Evolutionary conservation across 2,888 invertebrate genomes (phyloP).

Genomic region (Chaetogeoica ovagalla): DNA sequence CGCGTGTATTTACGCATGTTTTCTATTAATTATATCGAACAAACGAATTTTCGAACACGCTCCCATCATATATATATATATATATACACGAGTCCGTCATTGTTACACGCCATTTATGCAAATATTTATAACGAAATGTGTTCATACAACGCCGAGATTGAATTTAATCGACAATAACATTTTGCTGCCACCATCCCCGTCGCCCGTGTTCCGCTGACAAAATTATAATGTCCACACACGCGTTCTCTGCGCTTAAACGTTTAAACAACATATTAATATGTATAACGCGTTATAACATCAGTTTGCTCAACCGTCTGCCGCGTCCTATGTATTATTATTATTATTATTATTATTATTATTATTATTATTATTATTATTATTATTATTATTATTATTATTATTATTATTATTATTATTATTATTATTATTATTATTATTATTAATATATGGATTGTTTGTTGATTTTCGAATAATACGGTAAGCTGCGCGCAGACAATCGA

Average conservation of each 20-base stretch:
- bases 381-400: too few relatives aligned
- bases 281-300: slow-evolving; percentile 1
- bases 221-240: neutral
- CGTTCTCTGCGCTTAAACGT: neutral
- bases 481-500: slow-evolving; percentile 1
- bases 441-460: too few relatives aligned
- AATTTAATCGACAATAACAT: neutral
- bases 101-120: neutral
- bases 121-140: neutral
- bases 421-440: too few relatives aligned
- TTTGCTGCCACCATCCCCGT: neutral
- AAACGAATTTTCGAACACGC: too few relatives aligned
- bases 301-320: neutral
- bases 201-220: neutral
- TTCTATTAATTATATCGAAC: too few relatives aligned
- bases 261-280: too few relatives aligned
- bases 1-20: too few relatives aligned
- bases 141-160: neutral
- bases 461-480: neutral
- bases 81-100: neutral
- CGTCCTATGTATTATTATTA: too few relatives aligned
- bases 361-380: too few relatives aligned
- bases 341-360: too few relatives aligned
- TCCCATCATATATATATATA: neutral
- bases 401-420: too few relatives aligned